These are phyloP conservation scores for Lasiommata megera DNA, from an alignment of 2,888 invertebrate genomes.

Conservation along the genomic window DNA sequence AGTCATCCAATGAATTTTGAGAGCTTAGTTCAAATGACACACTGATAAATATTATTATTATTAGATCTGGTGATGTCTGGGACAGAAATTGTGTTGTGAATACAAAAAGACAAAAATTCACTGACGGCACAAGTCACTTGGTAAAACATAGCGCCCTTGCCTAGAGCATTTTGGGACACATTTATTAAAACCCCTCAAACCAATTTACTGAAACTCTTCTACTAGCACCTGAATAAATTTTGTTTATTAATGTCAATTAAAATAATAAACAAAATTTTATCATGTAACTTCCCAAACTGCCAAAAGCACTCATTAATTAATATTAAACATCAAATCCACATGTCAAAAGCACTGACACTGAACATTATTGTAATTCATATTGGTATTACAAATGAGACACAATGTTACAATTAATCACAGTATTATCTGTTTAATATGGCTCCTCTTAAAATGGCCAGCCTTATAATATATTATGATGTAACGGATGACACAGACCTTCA, in stretches of 20 bases:
- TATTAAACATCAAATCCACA: slow-evolving; percentile 1
- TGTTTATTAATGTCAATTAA: background rate
- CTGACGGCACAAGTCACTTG: too few relatives aligned
- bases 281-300: background rate
- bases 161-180: too few relatives aligned
- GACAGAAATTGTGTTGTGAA: too few relatives aligned
- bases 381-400: slow-evolving; percentile 7
- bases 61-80: too few relatives aligned
- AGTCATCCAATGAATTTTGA: too few relatives aligned
- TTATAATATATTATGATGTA: background rate
- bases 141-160: too few relatives aligned
- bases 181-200: background rate
- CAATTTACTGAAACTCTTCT: too few relatives aligned
- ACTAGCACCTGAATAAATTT: background rate
- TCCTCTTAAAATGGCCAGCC: background rate
- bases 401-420: background rate
- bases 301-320: background rate
- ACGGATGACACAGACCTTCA: too few relatives aligned
- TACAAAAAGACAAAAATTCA: too few relatives aligned
- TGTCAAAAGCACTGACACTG: slow-evolving; percentile 7
- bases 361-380: background rate
- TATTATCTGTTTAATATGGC: background rate
- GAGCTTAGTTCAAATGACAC: too few relatives aligned
- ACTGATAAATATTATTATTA: too few relatives aligned
- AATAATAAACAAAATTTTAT: background rate